A percentile compares a stretch with the other conserved stretches of the same genome.
These are phyloP conservation scores for Drosophila quinaria DNA, from an alignment of 2,888 invertebrate genomes.

Conservation along the genomic window DNA sequence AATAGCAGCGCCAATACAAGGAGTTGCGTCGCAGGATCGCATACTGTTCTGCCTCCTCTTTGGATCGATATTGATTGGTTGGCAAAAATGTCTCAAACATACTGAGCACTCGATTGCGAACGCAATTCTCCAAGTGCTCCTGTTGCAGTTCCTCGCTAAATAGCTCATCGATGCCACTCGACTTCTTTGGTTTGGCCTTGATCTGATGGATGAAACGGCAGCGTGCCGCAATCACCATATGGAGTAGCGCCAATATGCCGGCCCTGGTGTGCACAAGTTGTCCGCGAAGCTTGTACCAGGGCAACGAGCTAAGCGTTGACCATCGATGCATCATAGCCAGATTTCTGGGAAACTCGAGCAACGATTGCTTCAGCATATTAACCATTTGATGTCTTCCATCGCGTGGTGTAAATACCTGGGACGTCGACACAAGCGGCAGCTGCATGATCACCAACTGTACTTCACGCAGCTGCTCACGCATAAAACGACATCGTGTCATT, in stretches of 20 bases:
- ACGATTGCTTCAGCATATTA: constrained; percentile 83
- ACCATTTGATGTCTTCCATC: constrained; percentile 10
- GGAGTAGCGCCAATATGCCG: constrained; percentile 86
- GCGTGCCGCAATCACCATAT: constrained; percentile 85
- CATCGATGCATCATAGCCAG: constrained; percentile 87
- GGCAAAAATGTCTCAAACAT: constrained; percentile 74
- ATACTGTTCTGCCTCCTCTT: constrained; percentile 50
- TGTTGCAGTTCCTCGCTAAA: neutral
- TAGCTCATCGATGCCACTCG: neutral
- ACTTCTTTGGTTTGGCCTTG: neutral
- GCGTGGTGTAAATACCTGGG: neutral
- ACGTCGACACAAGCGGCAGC: constrained; percentile 29
- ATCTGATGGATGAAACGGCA: constrained; percentile 63
- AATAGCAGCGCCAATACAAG: constrained; percentile 88
- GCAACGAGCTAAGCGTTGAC: constrained; percentile 84
- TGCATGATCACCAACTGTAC: constrained; percentile 80
- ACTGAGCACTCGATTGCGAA: constrained; percentile 81
- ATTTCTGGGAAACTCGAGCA: constrained; percentile 88
- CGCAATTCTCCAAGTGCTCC: constrained; percentile 45
- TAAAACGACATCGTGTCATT: constrained; percentile 22
- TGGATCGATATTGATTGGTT: constrained; percentile 46
- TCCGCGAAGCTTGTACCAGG: constrained; percentile 87
- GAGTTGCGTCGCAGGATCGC: constrained; percentile 83
- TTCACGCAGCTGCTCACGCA: constrained; percentile 86
- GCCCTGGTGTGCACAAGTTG: constrained; percentile 84